Conservation (phyloP, 1,140 invertebrate species). For the Trichogramma pretiosum region DNA sequence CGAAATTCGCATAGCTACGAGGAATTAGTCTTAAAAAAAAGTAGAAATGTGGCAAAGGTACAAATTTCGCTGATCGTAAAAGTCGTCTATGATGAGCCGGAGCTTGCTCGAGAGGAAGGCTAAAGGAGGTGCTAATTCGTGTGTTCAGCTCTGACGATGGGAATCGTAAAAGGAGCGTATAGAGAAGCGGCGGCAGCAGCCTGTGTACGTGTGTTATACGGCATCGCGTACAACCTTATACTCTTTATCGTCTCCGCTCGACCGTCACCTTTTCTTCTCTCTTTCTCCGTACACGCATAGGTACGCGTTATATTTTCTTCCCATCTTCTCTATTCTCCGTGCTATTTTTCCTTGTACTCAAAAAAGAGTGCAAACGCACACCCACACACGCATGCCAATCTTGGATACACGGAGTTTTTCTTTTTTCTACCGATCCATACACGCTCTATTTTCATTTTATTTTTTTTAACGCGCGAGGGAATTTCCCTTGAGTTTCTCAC, state of each 20-base stretch:
- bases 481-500: slow-evolving; percentile 4
- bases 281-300: no score
- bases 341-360: slow-evolving; percentile 9
- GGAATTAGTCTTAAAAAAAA: no score
- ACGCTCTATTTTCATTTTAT: no score
- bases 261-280: no score
- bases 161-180: slow-evolving; percentile 24
- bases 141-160: slow-evolving; percentile 34
- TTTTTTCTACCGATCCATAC: no score
- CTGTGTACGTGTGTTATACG: no score
- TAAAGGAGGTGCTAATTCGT: slow-evolving; percentile 36
- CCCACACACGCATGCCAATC: no score
- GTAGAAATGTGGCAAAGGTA: slow-evolving; percentile 28
- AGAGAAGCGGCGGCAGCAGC: slow-evolving; percentile 1
- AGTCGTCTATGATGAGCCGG: slow-evolving; percentile 24
- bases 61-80: slow-evolving; percentile 39
- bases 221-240: no score
- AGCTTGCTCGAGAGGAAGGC: slow-evolving; percentile 25
- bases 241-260: slow-evolving; percentile 10
- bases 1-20: no score
- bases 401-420: no score
- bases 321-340: slow-evolving; percentile 2
- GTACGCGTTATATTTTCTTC: no score
- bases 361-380: no score
- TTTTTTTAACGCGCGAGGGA: background rate